These are phyloP conservation scores for Graptemys geographica DNA, from an alignment of 2,797 vertebrate species.

Conservation along the genomic window DNA sequence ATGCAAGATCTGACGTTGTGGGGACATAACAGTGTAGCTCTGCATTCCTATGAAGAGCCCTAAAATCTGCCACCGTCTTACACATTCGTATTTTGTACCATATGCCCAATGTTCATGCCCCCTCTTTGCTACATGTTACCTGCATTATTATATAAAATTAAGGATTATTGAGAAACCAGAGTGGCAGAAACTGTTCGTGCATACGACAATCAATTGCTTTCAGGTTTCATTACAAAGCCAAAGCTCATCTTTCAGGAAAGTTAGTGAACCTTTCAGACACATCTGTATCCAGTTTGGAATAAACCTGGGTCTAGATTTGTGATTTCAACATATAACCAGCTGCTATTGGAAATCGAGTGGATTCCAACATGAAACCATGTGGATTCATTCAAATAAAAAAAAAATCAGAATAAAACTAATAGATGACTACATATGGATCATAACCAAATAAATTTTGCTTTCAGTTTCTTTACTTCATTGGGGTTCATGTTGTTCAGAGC, in stretches of 20 bases:
- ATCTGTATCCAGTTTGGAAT: neutral
- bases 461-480: conserved; percentile 26
- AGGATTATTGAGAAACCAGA: conserved; percentile 1
- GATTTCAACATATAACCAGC: neutral
- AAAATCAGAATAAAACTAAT: neutral
- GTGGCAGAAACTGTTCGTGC: neutral
- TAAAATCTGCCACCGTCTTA: conserved; percentile 41
- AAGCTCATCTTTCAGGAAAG: neutral
- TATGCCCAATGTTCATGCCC: conserved; percentile 33
- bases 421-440: neutral
- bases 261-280: neutral
- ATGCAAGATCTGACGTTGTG: neutral
- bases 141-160: conserved; percentile 20
- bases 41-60: conserved; percentile 41
- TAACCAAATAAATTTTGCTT: conserved; percentile 37
- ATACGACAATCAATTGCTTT: neutral
- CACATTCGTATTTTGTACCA: conserved; percentile 32
- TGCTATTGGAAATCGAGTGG: neutral
- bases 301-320: neutral
- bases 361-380: neutral
- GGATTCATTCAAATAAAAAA: neutral
- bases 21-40: neutral
- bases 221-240: neutral
- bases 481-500: neutral
- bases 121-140: neutral